These are phyloP conservation scores for Coptodon bakossiorum DNA, from an alignment of 2,113 vertebrate genomes.

Conservation along the genomic window DNA sequence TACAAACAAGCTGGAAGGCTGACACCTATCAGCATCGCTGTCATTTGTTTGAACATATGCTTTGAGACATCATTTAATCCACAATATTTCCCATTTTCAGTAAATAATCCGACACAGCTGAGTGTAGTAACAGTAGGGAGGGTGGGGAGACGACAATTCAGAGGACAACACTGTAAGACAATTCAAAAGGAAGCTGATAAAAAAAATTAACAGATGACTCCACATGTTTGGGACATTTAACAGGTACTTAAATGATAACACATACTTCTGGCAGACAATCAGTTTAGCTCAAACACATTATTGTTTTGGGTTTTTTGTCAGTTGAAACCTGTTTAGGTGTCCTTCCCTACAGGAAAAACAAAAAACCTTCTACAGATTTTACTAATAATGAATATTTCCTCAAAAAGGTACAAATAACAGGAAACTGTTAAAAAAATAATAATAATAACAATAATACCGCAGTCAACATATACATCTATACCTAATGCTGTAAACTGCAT, in stretches of 20 bases:
- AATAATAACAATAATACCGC: not conserved
- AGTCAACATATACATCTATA: not conserved
- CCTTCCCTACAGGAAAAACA: not conserved
- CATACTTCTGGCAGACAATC: not conserved
- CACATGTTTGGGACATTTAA: not conserved
- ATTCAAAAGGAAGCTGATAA: not conserved
- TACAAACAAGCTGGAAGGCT: not conserved
- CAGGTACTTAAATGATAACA: not conserved
- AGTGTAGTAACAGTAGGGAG: not conserved
- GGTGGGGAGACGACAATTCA: not conserved
- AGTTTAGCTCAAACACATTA: not conserved
- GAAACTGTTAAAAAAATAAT: not conserved
- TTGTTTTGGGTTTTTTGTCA: not conserved
- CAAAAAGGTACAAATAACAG: not conserved
- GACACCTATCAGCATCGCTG: not conserved
- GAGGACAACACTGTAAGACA: not conserved
- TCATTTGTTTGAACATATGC: not conserved
- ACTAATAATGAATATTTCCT: not conserved
- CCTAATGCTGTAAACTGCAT: constrained; percentile 4
- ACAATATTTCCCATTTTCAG: constrained; percentile 1
- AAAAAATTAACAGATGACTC: not conserved
- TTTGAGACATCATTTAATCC: constrained; percentile 1
- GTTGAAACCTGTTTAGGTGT: not conserved
- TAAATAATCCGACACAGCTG: not conserved
- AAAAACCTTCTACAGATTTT: not conserved